Evolutionary conservation across 2,797 vertebrate species (phyloP), one percentile per base, ranked within the genome.

Genomic region (Emydoidea blandingii): DNA sequence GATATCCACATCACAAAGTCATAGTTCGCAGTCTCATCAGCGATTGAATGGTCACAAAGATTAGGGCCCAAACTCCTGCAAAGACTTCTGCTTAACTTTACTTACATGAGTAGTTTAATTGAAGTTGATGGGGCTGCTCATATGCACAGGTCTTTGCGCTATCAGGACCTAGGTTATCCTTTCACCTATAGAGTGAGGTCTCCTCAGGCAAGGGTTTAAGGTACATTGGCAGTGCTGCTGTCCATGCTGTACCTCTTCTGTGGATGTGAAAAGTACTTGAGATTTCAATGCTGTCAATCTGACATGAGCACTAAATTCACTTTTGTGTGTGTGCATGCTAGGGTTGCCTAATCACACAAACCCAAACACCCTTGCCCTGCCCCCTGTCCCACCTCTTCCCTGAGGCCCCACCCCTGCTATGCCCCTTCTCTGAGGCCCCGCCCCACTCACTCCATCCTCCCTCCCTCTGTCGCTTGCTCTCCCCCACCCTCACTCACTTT

Each of bases 1-100:
- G 34, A 9, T 88, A 16, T 16, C 82, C 1, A 0, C 0, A 0
- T 87, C 65, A 84, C 83, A 25, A 0, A 0, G 37, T 56, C n/a
- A 37, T 41, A 72, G 65, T 72, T 72, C 37, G 4, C n/a, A 68
- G 65, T 62, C 12, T 62, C 31, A 62, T 16, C 31, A 0, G 0
- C 81, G 25, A 12, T 8, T 21, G 57, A 23, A 34, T 68, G 86
- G 85, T 53, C 68, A 89, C 37, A 68, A 79, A 79, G 80, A 84
- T 49, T 31, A 49, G 23, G 27, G 44, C 27, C 27, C 74, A 47
- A 78, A 47, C 49, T 78, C 41, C 44, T 78, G 74, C 41, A 78
- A 49, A 49, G 27, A 49, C 7, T 78, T 31, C 29, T 7, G 27
- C 72, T 44, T 47, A 76, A 47, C 44, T 76, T 44, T 27, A 76